These are phyloP conservation scores for Sphenopsis melanotis DNA, from an alignment of 2,797 vertebrate genomes.

Conservation along the genomic window DNA sequence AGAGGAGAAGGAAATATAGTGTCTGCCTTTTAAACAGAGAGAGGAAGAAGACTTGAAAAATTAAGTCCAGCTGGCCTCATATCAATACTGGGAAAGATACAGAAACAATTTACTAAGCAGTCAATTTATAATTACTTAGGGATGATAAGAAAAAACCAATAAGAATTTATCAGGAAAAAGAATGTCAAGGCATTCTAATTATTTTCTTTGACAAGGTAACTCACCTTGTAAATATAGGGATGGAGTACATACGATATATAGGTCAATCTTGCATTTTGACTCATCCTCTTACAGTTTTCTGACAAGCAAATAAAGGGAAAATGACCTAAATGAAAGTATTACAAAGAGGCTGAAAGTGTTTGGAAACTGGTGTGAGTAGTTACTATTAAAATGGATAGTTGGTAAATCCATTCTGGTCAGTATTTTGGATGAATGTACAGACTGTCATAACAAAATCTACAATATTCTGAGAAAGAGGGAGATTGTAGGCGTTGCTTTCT, in stretches of 20 bases:
- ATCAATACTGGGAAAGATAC: slow-evolving; percentile 42
- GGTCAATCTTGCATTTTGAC: neutral
- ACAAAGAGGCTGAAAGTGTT: neutral
- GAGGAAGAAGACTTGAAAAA: slow-evolving; percentile 29
- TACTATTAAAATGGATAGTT: neutral
- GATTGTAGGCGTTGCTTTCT: neutral
- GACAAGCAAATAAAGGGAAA: neutral
- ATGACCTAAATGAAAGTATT: neutral
- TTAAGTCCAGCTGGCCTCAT: slow-evolving; percentile 23
- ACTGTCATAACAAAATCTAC: neutral
- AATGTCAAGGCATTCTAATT: neutral
- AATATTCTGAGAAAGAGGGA: neutral
- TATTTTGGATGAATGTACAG: neutral
- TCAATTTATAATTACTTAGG: slow-evolving; percentile 39
- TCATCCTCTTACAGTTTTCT: neutral
- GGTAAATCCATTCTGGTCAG: neutral
- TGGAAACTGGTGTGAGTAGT: neutral
- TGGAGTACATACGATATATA: neutral
- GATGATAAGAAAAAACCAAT: slow-evolving; percentile 31
- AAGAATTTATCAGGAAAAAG: neutral
- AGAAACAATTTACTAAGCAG: slow-evolving; percentile 26
- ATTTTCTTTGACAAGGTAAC: slow-evolving; percentile 20
- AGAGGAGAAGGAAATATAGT: neutral
- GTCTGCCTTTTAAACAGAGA: neutral
- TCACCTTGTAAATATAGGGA: neutral